Conservation (phyloP, 1,140 invertebrate species). For the Pararge aegeria region DNA sequence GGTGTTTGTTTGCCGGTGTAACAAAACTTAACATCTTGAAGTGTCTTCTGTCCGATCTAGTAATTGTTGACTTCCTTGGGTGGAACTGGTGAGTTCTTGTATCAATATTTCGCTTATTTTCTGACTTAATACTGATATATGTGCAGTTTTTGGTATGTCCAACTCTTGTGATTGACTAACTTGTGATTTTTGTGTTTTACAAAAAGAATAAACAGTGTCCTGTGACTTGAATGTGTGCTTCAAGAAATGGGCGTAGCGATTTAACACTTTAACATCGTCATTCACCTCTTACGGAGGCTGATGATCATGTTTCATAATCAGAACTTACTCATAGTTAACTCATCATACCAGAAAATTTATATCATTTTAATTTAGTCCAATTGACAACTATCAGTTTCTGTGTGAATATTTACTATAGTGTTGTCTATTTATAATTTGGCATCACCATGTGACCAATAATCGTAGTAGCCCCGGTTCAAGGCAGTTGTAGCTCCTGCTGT, state of each 20-base stretch:
- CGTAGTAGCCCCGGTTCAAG: too few relatives aligned
- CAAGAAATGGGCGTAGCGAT: slow-evolving; percentile 39
- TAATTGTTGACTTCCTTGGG: slow-evolving; percentile 72
- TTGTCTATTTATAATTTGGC: not conserved
- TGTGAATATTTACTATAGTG: not conserved
- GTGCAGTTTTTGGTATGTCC: slow-evolving; percentile 4
- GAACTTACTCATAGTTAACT: not conserved
- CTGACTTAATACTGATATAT: slow-evolving; percentile 31
- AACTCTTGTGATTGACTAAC: not conserved
- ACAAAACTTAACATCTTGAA: slow-evolving; percentile 25
- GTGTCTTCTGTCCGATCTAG: slow-evolving; percentile 43
- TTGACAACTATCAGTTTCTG: not conserved
- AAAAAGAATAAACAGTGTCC: slow-evolving; percentile 7
- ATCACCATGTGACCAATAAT: too few relatives aligned
- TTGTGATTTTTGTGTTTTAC: not conserved
- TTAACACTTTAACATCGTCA: slow-evolving; percentile 33
- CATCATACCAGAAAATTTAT: not conserved
- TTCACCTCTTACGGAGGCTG: slow-evolving; percentile 10
- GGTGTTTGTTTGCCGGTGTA: slow-evolving; percentile 46
- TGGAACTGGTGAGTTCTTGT: slow-evolving; percentile 68
- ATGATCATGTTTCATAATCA: slow-evolving; percentile 11
- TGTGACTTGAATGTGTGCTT: slow-evolving; percentile 10
- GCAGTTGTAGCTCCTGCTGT: too few relatives aligned
- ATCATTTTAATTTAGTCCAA: not conserved
- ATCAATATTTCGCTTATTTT: slow-evolving; percentile 58